Conservation (phyloP, 2,888 invertebrate species). For the Phyto melanocephala region DNA sequence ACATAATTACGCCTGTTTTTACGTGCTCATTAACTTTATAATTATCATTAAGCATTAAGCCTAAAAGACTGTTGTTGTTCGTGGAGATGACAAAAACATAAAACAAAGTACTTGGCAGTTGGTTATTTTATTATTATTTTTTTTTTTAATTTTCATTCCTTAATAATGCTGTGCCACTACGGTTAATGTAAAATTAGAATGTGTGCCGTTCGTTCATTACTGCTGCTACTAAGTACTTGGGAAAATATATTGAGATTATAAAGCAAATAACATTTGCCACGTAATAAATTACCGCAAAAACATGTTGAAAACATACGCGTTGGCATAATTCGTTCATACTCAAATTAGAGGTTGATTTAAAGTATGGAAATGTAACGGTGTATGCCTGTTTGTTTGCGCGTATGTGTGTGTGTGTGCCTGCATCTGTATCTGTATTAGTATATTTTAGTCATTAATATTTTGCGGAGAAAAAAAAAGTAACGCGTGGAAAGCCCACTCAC, state of each 20-base stretch:
- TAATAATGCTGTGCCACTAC: slow-evolving; percentile 1
- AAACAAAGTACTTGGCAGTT: slow-evolving; percentile 62
- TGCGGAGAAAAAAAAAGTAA: background rate
- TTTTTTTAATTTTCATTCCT: too few relatives aligned
- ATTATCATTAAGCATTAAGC: slow-evolving; percentile 69
- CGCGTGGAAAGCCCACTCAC: slow-evolving; percentile 60
- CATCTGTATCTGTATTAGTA: background rate
- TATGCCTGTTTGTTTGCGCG: too few relatives aligned
- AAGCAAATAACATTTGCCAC: slow-evolving; percentile 69
- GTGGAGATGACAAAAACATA: background rate
- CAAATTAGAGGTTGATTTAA: slow-evolving; percentile 56
- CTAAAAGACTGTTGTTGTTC: slow-evolving; percentile 20
- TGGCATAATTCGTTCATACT: slow-evolving; percentile 44
- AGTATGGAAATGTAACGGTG: slow-evolving; percentile 19
- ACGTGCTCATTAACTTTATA: slow-evolving; percentile 73
- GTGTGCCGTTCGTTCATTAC: background rate
- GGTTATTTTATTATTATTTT: too few relatives aligned
- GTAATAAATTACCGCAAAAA: slow-evolving; percentile 74
- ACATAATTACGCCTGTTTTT: slow-evolving; percentile 65
- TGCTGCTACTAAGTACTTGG: background rate
- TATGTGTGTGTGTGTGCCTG: background rate
- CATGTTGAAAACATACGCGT: slow-evolving; percentile 64
- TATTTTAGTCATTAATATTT: slow-evolving; percentile 54
- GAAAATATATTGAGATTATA: slow-evolving; percentile 67
- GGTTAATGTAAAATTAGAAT: slow-evolving; percentile 38